Conservation (phyloP, 2,113 vertebrate genomes). For the Solea solea region DNA sequence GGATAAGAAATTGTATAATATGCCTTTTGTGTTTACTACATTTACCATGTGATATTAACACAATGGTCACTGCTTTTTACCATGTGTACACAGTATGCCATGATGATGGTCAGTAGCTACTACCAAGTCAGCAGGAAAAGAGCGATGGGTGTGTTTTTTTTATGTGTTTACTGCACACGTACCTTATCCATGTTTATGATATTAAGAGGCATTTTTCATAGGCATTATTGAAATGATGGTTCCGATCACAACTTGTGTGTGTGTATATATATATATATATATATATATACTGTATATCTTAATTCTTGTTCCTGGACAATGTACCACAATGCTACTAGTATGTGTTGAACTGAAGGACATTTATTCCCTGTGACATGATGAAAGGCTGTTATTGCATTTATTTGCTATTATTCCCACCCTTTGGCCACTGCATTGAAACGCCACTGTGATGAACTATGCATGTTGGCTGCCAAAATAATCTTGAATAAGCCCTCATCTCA, state of each 20-base stretch:
- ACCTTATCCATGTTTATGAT: constrained; percentile 33
- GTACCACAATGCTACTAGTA: not conserved
- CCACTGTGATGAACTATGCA: not conserved
- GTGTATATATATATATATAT: not conserved
- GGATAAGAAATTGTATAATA: constrained; percentile 67
- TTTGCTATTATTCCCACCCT: not conserved
- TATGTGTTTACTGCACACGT: constrained; percentile 10
- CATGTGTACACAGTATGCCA: constrained; percentile 1
- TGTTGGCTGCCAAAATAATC: not conserved
- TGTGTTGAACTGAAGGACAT: constrained; percentile 3
- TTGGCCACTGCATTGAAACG: not conserved
- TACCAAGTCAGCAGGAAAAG: constrained; percentile 1
- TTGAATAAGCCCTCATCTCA: not conserved
- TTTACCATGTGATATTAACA: constrained; percentile 37
- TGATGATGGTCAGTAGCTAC: constrained; percentile 1
- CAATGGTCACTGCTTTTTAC: constrained; percentile 13
- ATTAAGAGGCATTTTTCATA: constrained; percentile 50
- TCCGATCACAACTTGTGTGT: not conserved
- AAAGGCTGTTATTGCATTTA: constrained; percentile 2
- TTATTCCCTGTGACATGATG: not conserved
- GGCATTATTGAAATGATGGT: no score
- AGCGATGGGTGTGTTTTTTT: not conserved
- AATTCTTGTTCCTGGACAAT: no score
- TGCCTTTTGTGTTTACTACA: constrained; percentile 36
- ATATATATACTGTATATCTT: not conserved